phyloP scores from a whole-genome alignment of 1,140 invertebrate genomes.

The Pinna nobilis region DNA sequence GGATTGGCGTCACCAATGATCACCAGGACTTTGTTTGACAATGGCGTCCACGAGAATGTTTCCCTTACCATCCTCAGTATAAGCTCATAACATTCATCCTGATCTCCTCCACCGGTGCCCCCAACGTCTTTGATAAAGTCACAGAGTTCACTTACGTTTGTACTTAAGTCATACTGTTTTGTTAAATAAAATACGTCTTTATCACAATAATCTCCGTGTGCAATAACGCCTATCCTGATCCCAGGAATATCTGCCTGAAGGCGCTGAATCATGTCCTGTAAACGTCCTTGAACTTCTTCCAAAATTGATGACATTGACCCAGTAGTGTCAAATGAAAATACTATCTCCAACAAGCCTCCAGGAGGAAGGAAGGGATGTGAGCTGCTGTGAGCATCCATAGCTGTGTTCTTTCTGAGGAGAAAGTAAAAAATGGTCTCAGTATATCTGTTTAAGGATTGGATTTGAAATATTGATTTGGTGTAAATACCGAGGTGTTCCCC shows the following conservation, averaged over 20 bases:
- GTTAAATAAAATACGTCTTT: conserved; percentile 61
- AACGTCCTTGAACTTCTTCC: conserved; percentile 54
- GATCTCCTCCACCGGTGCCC: conserved; percentile 62
- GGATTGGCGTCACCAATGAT: conserved; percentile 70
- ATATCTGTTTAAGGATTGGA: no score
- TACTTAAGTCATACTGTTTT: conserved; percentile 60
- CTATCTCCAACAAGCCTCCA: conserved; percentile 55
- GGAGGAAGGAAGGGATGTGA: no score
- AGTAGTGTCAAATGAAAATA: conserved; percentile 70
- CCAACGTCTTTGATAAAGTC: conserved; percentile 62
- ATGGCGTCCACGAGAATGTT: conserved; percentile 59
- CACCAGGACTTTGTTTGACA: conserved; percentile 59
- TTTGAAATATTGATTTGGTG: no score
- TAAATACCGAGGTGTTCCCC: no score
- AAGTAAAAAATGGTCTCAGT: no score
- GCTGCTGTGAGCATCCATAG: no score
- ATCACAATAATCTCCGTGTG: conserved; percentile 70
- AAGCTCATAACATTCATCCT: conserved; percentile 68
- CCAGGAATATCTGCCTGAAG: conserved; percentile 65
- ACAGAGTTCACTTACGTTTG: conserved; percentile 52
- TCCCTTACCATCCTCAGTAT: conserved; percentile 51
- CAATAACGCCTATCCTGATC: conserved; percentile 61
- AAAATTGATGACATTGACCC: conserved; percentile 64
- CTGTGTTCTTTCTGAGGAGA: no score
- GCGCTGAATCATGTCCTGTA: conserved; percentile 64